Base-by-base conservation (phyloP, 2,113 vertebrate species). In the Chaetura pelagica region DNA sequence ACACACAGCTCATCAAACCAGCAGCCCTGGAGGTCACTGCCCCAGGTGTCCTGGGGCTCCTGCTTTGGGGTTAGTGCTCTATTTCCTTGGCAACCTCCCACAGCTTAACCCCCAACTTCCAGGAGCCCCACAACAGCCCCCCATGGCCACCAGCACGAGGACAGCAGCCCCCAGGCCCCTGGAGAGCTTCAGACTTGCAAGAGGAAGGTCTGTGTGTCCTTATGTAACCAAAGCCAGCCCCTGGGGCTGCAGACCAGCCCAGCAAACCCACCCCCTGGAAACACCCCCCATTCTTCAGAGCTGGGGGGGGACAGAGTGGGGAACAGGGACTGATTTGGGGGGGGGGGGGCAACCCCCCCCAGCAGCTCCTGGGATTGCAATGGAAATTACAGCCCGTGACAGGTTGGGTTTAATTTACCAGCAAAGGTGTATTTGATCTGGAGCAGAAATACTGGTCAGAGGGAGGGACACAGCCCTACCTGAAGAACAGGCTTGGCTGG, bases 401-500 rank as follows among this genome's bases (percentile, higher is more conserved):
- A 82, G 55, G 27, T 40, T 76, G 73, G 46, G 14, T 51, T 85
- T 61, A 29, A 52, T 63, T 54, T 49, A 26, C 46, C 83, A 77
- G 57, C 24, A 2, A 2, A 32, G 0, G 9, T 11, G 7, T 58
- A 1, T 80, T 88, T 91, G 80, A 78, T 91, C 62, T 71, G 64
- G 78, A 84, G 92, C 82, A 91, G 89, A 81, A 91, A 38, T 6
- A 27, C 55, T 74, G 51, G 62, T 79, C 67, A 42, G 71, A 96
- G 63, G 66, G 63, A 87, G 61, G 68, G 11, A 44, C 29, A 4
- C 10, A 27, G 73, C 44, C n/a, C 4, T 16, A 58, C 74, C 82
- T 87, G 96, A 87, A 80, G 82, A 93, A 87, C 91, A 94, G 84
- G 82, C 91, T 91, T 2, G 15, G 46, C 92, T 88, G 82, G 61